Evolutionary conservation across 1,140 invertebrate species (phyloP), one percentile per base, ranked within the genome.

Genomic region (Drosophila obscura): DNA sequence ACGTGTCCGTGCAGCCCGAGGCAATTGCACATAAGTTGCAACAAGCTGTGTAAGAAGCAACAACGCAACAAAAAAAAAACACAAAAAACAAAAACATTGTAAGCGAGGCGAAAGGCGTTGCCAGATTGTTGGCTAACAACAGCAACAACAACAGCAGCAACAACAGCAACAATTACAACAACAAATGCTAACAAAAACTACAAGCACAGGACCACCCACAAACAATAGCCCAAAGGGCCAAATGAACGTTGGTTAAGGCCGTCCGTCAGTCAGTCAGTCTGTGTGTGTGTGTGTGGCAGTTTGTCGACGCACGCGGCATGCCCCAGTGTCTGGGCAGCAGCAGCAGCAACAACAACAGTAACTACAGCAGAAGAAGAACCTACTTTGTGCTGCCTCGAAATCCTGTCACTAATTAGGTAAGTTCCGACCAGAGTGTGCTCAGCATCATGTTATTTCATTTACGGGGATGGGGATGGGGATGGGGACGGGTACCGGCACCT

Each of bases 341-440:
- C 28, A 31, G 8, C 8, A 31, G 31, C 31, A 31, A 2, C n/a
- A 26, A 16, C 13, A 46, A 51, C 39, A 66, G 51, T 11, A 28
- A 52, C 44, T 48, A 63, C 53, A 57, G 48, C 16, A 46, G 46
- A 41, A 49, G 19, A 59, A 50, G 28, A 66, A 51, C 48, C 45
- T 60, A 73, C 69, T 51, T 59, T 59, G 68, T 73, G 62, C 63
- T 73, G 77, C 59, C 73, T 82, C 79, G 73, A 82, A 82, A 82
- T 81, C 79, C 79, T 82, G 79, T 77, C 73, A 69, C 79, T 82
- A 82, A 82, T 82, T 82, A 82, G 79, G 79, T 82, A 82, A 82
- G 79, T 82, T 73, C 43, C 60, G 55, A 31, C 63, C 44, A 53
- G 24, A 50, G 45, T 44, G 59, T 44, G 46, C 43, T 56, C 16